These are phyloP conservation scores for Beris morrisii DNA, from an alignment of 2,888 invertebrate genomes.

Conservation along the genomic window DNA sequence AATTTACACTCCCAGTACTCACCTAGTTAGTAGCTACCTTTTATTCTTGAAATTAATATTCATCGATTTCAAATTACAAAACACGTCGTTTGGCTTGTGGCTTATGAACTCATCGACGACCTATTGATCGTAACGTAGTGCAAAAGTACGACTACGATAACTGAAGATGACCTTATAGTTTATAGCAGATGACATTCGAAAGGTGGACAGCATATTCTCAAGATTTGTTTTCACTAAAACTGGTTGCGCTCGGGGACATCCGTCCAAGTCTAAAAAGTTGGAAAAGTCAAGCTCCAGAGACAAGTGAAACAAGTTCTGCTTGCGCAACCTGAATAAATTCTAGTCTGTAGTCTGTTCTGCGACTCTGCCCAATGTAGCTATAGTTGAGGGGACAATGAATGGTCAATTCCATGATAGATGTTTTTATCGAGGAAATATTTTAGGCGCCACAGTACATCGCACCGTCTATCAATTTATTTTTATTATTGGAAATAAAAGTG, in stretches of 20 bases:
- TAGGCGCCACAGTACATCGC: slow-evolving; percentile 13
- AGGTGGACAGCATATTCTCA: neutral
- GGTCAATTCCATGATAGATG: neutral
- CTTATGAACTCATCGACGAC: neutral
- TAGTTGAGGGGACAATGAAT: too few species aligned
- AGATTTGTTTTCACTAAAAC: slow-evolving; percentile 21
- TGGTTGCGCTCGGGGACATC: slow-evolving; percentile 5
- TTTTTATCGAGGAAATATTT: slow-evolving; percentile 22
- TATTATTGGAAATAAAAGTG: slow-evolving; percentile 13
- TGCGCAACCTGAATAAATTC: slow-evolving; percentile 4
- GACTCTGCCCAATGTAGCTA: neutral
- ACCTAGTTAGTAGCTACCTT: too few species aligned
- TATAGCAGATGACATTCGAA: neutral
- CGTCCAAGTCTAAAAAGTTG: neutral
- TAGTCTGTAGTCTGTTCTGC: neutral
- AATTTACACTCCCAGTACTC: too few species aligned
- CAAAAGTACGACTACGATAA: neutral
- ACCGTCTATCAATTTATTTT: slow-evolving; percentile 17
- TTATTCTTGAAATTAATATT: too few species aligned
- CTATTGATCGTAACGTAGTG: neutral
- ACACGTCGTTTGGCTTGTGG: too few species aligned
- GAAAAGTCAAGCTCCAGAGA: neutral
- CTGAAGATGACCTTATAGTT: slow-evolving; percentile 2
- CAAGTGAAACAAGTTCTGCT: slow-evolving; percentile 16
- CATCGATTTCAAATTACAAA: too few species aligned